phyloP scores from a whole-genome alignment of 2,888 invertebrate genomes.

The Drosophila prostipennis region DNA sequence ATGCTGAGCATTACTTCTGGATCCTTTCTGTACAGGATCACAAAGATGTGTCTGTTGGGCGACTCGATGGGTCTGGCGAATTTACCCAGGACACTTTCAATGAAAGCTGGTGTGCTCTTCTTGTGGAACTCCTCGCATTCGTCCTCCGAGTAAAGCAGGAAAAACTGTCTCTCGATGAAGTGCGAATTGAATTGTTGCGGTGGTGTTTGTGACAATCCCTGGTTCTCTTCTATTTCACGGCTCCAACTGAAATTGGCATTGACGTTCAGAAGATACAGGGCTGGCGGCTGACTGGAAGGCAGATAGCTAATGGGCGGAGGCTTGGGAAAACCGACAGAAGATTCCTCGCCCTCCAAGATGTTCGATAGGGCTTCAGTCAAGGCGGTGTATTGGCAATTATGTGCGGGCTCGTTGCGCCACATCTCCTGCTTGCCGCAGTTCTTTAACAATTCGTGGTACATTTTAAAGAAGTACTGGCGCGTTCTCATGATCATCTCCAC shows the following conservation, averaged over 20 bases:
- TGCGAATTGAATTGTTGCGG: constrained; percentile 4
- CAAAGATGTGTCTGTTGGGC: constrained; percentile 43
- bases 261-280: constrained; percentile 41
- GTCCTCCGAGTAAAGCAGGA: constrained; percentile 46
- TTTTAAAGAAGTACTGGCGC: constrained; percentile 52
- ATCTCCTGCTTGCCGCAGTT: constrained; percentile 41
- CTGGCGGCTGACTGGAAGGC: constrained; percentile 16
- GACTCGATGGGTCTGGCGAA: constrained; percentile 51
- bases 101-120: constrained; percentile 8
- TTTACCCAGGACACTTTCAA: constrained; percentile 54
- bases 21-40: constrained; percentile 56
- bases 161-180: constrained; percentile 52
- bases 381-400: not conserved
- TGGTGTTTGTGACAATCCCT: not conserved
- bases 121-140: constrained; percentile 39
- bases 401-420: constrained; percentile 23
- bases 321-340: constrained; percentile 24
- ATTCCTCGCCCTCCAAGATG: constrained; percentile 55
- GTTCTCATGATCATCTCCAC: constrained; percentile 47
- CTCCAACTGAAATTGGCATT: constrained; percentile 51
- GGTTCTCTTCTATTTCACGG: constrained; percentile 15
- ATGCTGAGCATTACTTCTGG: constrained; percentile 53
- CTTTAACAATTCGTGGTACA: constrained; percentile 43
- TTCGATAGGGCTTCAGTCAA: constrained; percentile 32
- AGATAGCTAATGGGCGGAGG: constrained; percentile 14